A percentile compares a stretch with the other conserved stretches of the same genome.
These are phyloP conservation scores for Cabera pusaria DNA, from an alignment of 2,888 invertebrate species.

Conservation along the genomic window DNA sequence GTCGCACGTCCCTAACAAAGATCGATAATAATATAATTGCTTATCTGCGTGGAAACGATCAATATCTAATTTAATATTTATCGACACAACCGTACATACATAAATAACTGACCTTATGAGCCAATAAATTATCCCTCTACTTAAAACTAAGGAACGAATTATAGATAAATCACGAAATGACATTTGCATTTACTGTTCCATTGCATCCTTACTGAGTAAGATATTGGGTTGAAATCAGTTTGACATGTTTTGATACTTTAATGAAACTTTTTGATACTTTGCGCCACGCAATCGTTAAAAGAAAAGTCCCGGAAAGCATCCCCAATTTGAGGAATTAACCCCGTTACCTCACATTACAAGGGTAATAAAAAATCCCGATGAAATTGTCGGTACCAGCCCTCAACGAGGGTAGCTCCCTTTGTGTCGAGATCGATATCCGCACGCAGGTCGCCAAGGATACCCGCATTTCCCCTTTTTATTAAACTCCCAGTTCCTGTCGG, in stretches of 20 bases:
- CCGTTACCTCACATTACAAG: slow-evolving; percentile 10
- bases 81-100: slow-evolving; percentile 8
- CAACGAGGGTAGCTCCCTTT: slow-evolving; percentile 25
- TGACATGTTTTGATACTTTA: too few species aligned
- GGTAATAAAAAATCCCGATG: slow-evolving; percentile 14
- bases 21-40: slow-evolving; percentile 12
- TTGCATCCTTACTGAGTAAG: too few species aligned
- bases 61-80: slow-evolving; percentile 15
- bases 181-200: too few species aligned
- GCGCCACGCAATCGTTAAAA: slow-evolving; percentile 15
- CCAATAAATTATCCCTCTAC: slow-evolving; percentile 7
- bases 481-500: slow-evolving; percentile 17
- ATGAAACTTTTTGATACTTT: slow-evolving; percentile 4
- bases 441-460: slow-evolving; percentile 32
- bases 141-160: slow-evolving; percentile 5
- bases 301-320: slow-evolving; percentile 17
- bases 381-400: slow-evolving; percentile 11
- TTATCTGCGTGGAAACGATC: slow-evolving; percentile 18
- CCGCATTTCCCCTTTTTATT: slow-evolving; percentile 25
- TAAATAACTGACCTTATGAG: slow-evolving; percentile 9
- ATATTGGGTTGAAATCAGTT: background rate
- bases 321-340: slow-evolving; percentile 16
- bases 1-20: too few species aligned
- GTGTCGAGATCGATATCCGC: slow-evolving; percentile 32
- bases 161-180: slow-evolving; percentile 3